Percentiles rank a stretch among this genome's conserved stretches.
These are phyloP conservation scores for Ginglymostoma cirratum DNA, from an alignment of 2,113 vertebrate species.

Conservation along the genomic window DNA sequence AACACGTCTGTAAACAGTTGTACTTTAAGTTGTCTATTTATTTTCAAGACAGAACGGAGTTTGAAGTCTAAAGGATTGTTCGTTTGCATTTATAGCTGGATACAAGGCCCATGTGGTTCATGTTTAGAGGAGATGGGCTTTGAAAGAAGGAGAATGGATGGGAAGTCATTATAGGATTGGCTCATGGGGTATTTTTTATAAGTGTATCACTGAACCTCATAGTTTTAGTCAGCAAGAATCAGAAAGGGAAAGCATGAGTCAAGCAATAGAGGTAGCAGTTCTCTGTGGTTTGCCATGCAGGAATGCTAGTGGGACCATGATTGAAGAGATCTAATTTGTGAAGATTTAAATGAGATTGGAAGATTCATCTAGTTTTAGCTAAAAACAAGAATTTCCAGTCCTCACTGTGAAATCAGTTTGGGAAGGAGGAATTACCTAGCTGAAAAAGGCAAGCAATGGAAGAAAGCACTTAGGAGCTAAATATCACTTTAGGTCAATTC, in stretches of 20 bases:
- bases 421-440: neutral
- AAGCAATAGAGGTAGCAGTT: no score
- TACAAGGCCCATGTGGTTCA: neutral
- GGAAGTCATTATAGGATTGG: no score
- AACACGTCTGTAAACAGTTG: neutral
- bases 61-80: neutral
- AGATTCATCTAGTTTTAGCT: neutral
- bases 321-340: neutral
- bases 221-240: neutral
- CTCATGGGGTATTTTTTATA: no score
- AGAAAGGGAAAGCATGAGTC: neutral
- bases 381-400: neutral
- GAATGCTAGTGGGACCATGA: neutral
- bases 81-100: neutral
- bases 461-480: neutral
- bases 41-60: neutral
- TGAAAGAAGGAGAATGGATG: no score
- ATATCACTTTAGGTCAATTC: neutral
- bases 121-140: no score
- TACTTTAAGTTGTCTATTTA: neutral
- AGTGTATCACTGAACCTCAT: neutral
- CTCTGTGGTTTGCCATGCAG: neutral
- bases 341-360: no score
- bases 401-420: neutral
- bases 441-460: neutral